Evolutionary conservation across 2,888 invertebrate genomes (phyloP).

Genomic region (Phyllotreta striolata): DNA sequence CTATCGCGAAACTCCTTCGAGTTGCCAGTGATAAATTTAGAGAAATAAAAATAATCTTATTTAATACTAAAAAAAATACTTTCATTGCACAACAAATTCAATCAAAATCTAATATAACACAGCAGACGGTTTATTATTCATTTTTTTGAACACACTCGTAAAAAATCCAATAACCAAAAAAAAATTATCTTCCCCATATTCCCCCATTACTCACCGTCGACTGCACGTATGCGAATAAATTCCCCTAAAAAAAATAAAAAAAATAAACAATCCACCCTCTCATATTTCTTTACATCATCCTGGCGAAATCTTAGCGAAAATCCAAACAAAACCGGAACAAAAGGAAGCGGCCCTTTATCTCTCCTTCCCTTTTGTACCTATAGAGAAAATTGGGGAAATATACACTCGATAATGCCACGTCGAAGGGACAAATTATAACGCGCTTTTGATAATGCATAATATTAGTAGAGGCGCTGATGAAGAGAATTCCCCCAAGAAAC

Average conservation of each 20-base stretch:
- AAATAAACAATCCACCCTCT: not conserved
- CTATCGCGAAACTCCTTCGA: no score
- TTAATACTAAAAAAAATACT: not conserved
- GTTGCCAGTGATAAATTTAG: not conserved
- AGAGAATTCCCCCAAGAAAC: conserved; percentile 5
- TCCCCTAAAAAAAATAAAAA: not conserved
- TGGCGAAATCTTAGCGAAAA: conserved; percentile 1
- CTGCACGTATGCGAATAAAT: not conserved
- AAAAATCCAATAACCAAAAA: not conserved
- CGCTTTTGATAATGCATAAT: conserved; percentile 20
- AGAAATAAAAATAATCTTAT: not conserved
- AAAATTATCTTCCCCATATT: no score
- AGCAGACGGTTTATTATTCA: not conserved
- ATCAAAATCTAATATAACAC: conserved; percentile 1
- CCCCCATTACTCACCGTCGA: no score
- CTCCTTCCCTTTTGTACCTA: conserved; percentile 2
- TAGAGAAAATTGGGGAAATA: conserved; percentile 4
- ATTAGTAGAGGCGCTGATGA: conserved; percentile 17
- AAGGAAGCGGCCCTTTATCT: conserved; percentile 1
- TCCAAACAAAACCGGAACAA: not conserved
- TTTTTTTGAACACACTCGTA: not conserved
- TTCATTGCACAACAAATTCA: not conserved
- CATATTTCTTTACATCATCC: conserved; percentile 12
- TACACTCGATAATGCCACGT: conserved; percentile 2
- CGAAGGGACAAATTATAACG: conserved; percentile 16